Percentiles rank a stretch among this genome's conserved stretches.
phyloP scores from a whole-genome alignment of 2,888 invertebrate species.

The Lapara coniferarum region DNA sequence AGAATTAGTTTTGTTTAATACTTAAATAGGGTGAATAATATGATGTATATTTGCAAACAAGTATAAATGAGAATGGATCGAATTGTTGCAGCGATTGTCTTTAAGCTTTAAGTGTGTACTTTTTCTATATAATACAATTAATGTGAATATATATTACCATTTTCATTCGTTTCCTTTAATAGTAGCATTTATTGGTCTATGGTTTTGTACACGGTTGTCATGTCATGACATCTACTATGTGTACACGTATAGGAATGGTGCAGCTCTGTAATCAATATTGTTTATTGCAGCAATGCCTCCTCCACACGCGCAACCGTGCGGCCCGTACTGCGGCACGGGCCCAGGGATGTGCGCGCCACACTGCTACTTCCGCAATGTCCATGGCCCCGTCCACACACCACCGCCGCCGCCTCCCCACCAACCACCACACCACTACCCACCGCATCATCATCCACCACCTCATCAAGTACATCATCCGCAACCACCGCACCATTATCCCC shows the following conservation, averaged over 20 bases:
- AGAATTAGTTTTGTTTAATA: neutral
- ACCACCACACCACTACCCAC: slow-evolving; percentile 57
- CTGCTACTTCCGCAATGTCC: slow-evolving; percentile 50
- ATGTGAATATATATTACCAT: neutral
- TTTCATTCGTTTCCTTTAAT: too few relatives aligned
- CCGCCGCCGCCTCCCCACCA: slow-evolving; percentile 36
- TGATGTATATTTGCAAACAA: neutral
- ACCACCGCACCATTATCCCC: slow-evolving; percentile 38
- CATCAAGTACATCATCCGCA: slow-evolving; percentile 36
- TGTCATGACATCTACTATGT: too few relatives aligned
- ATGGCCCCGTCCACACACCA: slow-evolving; percentile 30
- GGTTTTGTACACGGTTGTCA: too few relatives aligned
- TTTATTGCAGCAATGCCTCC: slow-evolving; percentile 63
- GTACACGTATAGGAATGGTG: neutral
- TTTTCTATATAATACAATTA: neutral
- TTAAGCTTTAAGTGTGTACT: neutral
- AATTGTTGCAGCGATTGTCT: neutral
- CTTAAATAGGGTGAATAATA: too few relatives aligned
- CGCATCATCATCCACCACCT: slow-evolving; percentile 32
- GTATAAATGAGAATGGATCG: slow-evolving; percentile 3
- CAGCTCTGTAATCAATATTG: neutral
- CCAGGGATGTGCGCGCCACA: slow-evolving; percentile 58
- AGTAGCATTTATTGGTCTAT: too few relatives aligned
- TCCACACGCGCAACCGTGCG: slow-evolving; percentile 62
- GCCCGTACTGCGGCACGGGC: slow-evolving; percentile 56